These are phyloP conservation scores for Scopus umbretta DNA, from an alignment of 2,113 vertebrate genomes.

Conservation along the genomic window DNA sequence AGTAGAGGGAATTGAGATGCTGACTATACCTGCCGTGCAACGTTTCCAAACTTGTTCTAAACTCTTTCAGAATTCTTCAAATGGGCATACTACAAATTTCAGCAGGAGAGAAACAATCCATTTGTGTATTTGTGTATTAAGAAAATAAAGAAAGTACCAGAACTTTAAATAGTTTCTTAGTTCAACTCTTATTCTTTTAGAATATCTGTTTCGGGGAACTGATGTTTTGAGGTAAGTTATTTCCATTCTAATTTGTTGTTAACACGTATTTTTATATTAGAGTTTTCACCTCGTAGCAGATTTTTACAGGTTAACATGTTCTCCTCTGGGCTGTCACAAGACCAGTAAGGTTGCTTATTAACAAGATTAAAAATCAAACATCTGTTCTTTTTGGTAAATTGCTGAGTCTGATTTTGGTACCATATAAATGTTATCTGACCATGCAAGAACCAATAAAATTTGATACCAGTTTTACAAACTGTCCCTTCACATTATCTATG, in stretches of 20 bases:
- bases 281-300: conserved; percentile 10
- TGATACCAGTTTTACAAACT: neutral
- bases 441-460: conserved; percentile 18
- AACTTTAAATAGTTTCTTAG: neutral
- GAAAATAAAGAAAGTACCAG: neutral
- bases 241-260: neutral
- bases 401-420: neutral
- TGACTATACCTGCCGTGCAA: neutral
- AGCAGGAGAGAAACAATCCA: neutral
- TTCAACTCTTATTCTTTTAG: neutral
- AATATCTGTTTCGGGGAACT: neutral
- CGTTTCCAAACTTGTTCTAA: neutral
- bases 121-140: neutral
- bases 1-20: neutral
- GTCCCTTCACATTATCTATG: neutral
- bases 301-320: neutral
- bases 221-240: neutral
- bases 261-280: neutral
- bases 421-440: conserved; percentile 2
- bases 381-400: conserved; percentile 21
- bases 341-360: neutral
- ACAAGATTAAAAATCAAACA: neutral
- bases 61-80: neutral
- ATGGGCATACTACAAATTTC: neutral
- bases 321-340: neutral